Base-by-base conservation (phyloP, 2,797 vertebrate genomes). In the Cynodonichthys magdalenae region DNA sequence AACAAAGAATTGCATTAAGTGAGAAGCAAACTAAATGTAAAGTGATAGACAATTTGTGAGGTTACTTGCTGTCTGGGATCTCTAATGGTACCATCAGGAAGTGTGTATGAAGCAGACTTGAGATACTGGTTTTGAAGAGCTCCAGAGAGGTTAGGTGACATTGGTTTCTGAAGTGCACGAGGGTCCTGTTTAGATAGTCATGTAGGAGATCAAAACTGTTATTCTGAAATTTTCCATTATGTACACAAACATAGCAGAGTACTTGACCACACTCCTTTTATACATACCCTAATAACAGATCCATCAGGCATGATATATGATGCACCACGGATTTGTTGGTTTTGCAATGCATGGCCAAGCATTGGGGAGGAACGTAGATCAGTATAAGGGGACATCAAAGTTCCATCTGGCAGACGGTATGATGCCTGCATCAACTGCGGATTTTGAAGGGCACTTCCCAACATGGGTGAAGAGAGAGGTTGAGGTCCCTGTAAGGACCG, bases 71-170 rank as follows among this genome's bases (percentile, higher is more conserved):
- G 72, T 77, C 87, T 85, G 0, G 88, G 88, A 54, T 90, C 83
- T 20, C 87, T 17, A 64, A 91, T 80, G 19, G 89, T 90, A 58
- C 92, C 92, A 77, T 92, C 92, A 19, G 90, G 89, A 31, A 94
- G 89, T 44, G 80, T 87, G 68, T 93, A 94, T 44, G 89, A 71
- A 66, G 93, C 91, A 56, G n/a, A 66, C 53, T 41, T 89, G 24
- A 94, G 53, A 65, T 77, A 31, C 71, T 77, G 77, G 78, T 94
- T 94, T 67, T 85, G 86, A 73, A 94, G 85, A 36, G 93, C 93
- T 73, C 71, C 85, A 20, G 87, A 63, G 59, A 94, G 86, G 69
- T 88, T 86, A 1, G 93, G 93, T 52, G 91, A 91, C 53, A 80
- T 73, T n/a, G 87, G 75, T 63, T 6, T 82, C 62, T 87, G 86